phyloP scores from a whole-genome alignment of 2,113 vertebrate genomes.

The Acanthochromis polyacanthus region DNA sequence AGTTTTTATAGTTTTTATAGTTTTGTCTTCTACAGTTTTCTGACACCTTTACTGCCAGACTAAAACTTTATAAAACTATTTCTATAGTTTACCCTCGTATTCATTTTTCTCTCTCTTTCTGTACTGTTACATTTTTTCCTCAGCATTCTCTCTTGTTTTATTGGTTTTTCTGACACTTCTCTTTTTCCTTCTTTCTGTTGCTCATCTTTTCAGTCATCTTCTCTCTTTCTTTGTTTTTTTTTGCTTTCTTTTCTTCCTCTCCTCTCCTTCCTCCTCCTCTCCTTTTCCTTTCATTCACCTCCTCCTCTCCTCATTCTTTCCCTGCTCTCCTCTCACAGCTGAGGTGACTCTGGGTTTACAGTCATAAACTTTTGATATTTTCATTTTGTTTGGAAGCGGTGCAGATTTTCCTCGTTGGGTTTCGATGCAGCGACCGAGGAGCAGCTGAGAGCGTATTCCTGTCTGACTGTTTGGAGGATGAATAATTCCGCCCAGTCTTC shows the following conservation, averaged over 20 bases:
- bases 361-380: conserved; percentile 69
- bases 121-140: no score
- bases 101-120: no score
- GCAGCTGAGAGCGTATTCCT: conserved; percentile 6
- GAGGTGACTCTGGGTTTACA: conserved; percentile 68
- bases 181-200: background rate
- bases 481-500: conserved; percentile 53
- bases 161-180: no score
- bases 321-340: background rate
- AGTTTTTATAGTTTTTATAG: no score
- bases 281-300: background rate
- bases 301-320: background rate
- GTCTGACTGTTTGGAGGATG: conserved; percentile 42
- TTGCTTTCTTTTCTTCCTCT: background rate
- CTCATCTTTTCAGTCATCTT: no score
- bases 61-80: no score
- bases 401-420: conserved; percentile 46
- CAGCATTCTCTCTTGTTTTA: no score
- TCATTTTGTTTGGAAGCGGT: conserved; percentile 55
- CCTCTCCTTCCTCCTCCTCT: no score
- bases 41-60: no score
- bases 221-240: background rate
- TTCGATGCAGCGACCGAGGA: conserved; percentile 44
- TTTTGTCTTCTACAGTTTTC: no score
- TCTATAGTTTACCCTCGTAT: no score